Percentiles rank a stretch among this genome's conserved stretches.
These are phyloP conservation scores for Stenolophus ochropezus DNA, from an alignment of 2,888 invertebrate genomes.

Conservation along the genomic window DNA sequence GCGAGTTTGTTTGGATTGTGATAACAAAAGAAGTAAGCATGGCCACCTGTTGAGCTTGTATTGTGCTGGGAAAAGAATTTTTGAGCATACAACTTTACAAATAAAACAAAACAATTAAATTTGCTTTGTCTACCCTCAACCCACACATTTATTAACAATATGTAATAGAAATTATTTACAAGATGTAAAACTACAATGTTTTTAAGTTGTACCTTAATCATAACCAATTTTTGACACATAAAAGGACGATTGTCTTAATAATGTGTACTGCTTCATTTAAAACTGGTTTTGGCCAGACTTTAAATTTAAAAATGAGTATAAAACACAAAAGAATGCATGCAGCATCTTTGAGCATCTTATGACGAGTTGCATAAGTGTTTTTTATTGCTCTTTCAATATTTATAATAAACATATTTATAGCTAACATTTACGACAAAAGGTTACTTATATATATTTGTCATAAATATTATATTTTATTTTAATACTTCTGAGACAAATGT, in stretches of 20 bases:
- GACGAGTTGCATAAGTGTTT: neutral
- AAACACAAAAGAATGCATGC: neutral
- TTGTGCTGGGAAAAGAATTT: neutral
- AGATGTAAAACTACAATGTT: no score
- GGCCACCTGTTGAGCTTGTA: neutral
- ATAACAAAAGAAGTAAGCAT: constrained; percentile 23
- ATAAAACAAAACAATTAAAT: neutral
- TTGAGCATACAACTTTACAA: neutral
- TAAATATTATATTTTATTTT: neutral
- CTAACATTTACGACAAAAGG: neutral
- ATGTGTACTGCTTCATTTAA: neutral
- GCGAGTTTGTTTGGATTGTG: constrained; percentile 3
- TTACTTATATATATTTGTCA: no score
- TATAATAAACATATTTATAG: neutral
- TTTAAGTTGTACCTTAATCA: neutral
- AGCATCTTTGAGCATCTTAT: neutral
- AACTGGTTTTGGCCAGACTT: neutral
- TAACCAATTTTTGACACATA: neutral
- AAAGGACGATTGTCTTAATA: no score
- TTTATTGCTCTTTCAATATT: neutral
- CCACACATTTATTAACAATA: no score
- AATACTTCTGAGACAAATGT: no score
- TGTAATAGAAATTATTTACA: no score
- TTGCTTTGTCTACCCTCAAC: neutral
- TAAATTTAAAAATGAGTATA: neutral